These are phyloP conservation scores for Platysteira castanea DNA, from an alignment of 2,113 vertebrate species.

Conservation along the genomic window DNA sequence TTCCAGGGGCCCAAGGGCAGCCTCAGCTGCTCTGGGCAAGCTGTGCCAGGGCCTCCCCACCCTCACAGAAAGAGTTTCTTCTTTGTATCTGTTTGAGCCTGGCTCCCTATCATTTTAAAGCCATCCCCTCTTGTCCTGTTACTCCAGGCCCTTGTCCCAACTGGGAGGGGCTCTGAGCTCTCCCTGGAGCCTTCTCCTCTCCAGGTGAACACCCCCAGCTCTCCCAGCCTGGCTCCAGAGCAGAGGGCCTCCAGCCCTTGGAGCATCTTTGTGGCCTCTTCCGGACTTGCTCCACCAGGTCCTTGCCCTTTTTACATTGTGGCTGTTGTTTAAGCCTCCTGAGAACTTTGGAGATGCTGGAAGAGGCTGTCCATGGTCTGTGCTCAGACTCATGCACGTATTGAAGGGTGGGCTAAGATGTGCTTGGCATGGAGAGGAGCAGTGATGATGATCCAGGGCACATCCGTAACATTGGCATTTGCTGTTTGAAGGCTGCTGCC, in stretches of 20 bases:
- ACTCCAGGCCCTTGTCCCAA: accelerated
- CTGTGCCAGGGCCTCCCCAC: accelerated
- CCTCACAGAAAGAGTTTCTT: not conserved
- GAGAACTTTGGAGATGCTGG: not conserved
- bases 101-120: accelerated
- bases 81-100: accelerated
- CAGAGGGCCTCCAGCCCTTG: not conserved
- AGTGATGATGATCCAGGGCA: no score
- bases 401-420: not conserved
- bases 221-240: not conserved
- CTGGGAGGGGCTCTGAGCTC: not conserved
- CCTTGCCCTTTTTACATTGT: not conserved
- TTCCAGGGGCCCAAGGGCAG: not conserved
- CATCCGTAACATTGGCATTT: not conserved
- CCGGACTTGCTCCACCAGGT: not conserved
- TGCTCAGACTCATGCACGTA: accelerated
- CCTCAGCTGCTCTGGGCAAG: not conserved
- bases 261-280: not conserved
- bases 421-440: not conserved
- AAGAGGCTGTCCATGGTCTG: no score
- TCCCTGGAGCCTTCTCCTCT: not conserved
- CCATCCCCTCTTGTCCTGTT: not conserved
- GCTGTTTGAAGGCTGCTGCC: not conserved
- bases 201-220: not conserved
- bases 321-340: not conserved